Percentiles rank a stretch among this genome's conserved stretches.
phyloP scores from a whole-genome alignment of 1,140 invertebrate genomes.

The Mactra quadrangularis region DNA sequence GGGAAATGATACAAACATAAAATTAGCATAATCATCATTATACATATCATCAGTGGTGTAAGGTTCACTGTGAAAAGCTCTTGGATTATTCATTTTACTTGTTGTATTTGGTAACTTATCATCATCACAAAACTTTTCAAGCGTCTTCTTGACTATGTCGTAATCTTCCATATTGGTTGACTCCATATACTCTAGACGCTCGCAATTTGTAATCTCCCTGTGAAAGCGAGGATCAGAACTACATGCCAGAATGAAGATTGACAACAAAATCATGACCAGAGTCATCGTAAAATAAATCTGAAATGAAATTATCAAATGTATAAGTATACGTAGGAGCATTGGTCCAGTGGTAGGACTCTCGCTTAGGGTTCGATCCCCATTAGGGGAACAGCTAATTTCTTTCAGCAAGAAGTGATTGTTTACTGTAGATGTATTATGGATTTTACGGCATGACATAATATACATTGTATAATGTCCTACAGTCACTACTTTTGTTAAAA shows the following conservation, averaged over 20 bases:
- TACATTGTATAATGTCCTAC: neutral
- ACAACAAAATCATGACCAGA: slow-evolving; percentile 32
- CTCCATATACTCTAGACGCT: slow-evolving; percentile 49
- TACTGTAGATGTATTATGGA: neutral
- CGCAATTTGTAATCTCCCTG: slow-evolving; percentile 51
- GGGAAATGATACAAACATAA: neutral
- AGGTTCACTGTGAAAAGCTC: neutral
- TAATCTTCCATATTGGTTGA: slow-evolving; percentile 30
- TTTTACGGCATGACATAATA: neutral
- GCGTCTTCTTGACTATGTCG: neutral
- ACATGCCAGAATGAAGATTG: slow-evolving; percentile 40
- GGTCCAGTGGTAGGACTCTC: too few relatives aligned
- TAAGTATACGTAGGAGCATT: neutral
- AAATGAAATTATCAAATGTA: slow-evolving; percentile 6
- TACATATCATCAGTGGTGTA: neutral
- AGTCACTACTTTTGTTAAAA: neutral
- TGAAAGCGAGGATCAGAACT: slow-evolving; percentile 51
- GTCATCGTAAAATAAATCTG: slow-evolving; percentile 39
- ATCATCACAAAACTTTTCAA: slow-evolving; percentile 3
- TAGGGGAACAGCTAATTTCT: too few relatives aligned
- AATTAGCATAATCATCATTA: neutral
- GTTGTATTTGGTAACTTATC: neutral
- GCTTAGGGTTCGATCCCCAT: too few relatives aligned
- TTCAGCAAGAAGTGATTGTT: neutral
- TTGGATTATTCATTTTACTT: neutral